These are phyloP conservation scores for Avahi laniger DNA, from an alignment of 2,797 vertebrate genomes.

Conservation along the genomic window DNA sequence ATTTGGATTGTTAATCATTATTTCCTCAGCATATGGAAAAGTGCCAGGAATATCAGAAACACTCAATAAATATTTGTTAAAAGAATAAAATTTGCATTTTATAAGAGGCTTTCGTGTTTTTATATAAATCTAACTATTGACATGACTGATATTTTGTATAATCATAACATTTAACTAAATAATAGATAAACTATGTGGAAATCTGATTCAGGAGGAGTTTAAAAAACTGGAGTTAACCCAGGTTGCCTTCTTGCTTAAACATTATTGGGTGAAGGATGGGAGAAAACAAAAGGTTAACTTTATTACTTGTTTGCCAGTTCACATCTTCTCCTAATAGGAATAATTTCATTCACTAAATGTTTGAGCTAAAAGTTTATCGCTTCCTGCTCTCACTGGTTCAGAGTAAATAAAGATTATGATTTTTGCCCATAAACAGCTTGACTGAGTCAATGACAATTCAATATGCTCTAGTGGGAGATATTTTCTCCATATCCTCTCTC, in stretches of 20 bases:
- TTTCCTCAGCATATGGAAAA: background rate
- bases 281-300: background rate
- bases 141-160: background rate
- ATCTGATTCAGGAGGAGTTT: background rate
- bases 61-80: background rate
- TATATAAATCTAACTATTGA: background rate
- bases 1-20: background rate
- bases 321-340: background rate
- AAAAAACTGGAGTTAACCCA: background rate
- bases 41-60: background rate
- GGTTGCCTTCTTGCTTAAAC: background rate
- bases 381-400: background rate
- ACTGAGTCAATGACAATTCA: background rate
- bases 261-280: background rate
- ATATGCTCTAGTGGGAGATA: background rate
- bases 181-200: background rate
- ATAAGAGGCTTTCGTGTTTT: background rate
- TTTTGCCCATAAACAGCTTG: background rate
- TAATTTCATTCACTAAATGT: background rate
- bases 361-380: background rate
- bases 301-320: background rate
- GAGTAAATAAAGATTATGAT: background rate
- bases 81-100: background rate
- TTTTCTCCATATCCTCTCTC: background rate
- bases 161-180: background rate